Evolutionary conservation across 2,797 vertebrate genomes (phyloP), one percentile per base, ranked within the genome.

Genomic region (Moxostoma hubbsi): DNA sequence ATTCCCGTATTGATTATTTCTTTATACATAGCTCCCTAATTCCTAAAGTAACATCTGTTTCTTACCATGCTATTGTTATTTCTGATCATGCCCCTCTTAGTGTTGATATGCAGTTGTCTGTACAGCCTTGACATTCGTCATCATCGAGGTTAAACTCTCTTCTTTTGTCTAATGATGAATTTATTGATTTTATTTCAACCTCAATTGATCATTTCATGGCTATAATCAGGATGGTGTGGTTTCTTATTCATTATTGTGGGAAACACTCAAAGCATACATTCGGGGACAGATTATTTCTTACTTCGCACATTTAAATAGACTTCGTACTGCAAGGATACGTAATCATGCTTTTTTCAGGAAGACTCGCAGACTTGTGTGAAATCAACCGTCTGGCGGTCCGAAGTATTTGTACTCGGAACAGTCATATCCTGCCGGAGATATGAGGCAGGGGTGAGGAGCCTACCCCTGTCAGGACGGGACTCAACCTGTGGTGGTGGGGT

Each of bases 11-110:
- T 11, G 46, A 66, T 66, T 49, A 18, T 11, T 18, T 66, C 36
- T 49, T 16, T 64, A 64, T 66, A 66, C 46, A 66, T 4, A 18
- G 64, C n/a, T 46, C 36, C 12, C 9, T 59, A 59, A 64, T 66
- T 49, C 0, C 5, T 66, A 49, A 63, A 63, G 61, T 45, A 62
- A 62, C 6, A 62, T 62, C 59, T 4, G 36, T 49, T 5, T 16
- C 13, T 12, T 36, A 65, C n/a, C 63, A 65, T 16, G 5, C 46
- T 43, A 58, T 43, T 62, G 6, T 62, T 13, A 43, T 62, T 7
- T 61, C 58, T 61, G 58, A 61, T 24, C 6, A 61, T 36, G 58
- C 58, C 58, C 45, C 45, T 9, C 63, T 65, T 16, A 65, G 4
- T 49, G 5, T 65, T 11, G 45, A 65, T 49, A 9, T 64, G 13